A percentile compares a stretch with the other conserved stretches of the same genome.
Evolutionary conservation across 2,797 vertebrate genomes (phyloP).

Genomic region (Acipenser ruthenus): DNA sequence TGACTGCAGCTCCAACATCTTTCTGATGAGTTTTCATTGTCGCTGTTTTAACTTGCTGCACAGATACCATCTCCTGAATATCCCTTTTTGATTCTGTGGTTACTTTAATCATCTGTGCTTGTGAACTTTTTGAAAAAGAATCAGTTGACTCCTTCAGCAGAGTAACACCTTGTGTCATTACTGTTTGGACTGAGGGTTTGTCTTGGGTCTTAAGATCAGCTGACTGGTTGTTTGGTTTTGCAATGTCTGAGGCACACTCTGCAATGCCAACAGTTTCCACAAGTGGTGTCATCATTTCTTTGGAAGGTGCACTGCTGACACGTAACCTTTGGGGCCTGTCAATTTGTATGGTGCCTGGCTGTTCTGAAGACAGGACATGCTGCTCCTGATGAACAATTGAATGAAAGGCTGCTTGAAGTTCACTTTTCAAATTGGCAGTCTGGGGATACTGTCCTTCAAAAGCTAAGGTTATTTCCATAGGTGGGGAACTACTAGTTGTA

Average conservation of each 20-base stretch:
- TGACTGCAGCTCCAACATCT: slow-evolving; percentile 38
- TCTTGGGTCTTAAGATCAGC: slow-evolving; percentile 52
- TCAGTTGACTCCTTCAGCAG: slow-evolving; percentile 42
- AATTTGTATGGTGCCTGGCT: slow-evolving; percentile 49
- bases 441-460: slow-evolving; percentile 72
- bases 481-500: slow-evolving; percentile 53
- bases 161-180: slow-evolving; percentile 38
- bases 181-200: slow-evolving; percentile 32
- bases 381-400: slow-evolving; percentile 74
- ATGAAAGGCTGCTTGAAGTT: slow-evolving; percentile 72
- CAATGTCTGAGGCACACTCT: slow-evolving; percentile 45
- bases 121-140: slow-evolving; percentile 23
- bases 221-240: slow-evolving; percentile 40
- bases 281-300: slow-evolving; percentile 48
- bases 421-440: slow-evolving; percentile 64
- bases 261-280: slow-evolving; percentile 50
- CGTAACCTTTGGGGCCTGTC: slow-evolving; percentile 53
- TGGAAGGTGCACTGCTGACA: slow-evolving; percentile 39
- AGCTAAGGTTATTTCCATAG: slow-evolving; percentile 69
- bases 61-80: slow-evolving; percentile 46
- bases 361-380: slow-evolving; percentile 62
- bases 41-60: slow-evolving; percentile 48
- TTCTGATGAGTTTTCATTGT: slow-evolving; percentile 43
- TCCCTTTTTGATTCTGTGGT: slow-evolving; percentile 40
- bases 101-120: slow-evolving; percentile 38